phyloP scores from a whole-genome alignment of 2,797 vertebrate species.

The Bryconaethiops microstoma region DNA sequence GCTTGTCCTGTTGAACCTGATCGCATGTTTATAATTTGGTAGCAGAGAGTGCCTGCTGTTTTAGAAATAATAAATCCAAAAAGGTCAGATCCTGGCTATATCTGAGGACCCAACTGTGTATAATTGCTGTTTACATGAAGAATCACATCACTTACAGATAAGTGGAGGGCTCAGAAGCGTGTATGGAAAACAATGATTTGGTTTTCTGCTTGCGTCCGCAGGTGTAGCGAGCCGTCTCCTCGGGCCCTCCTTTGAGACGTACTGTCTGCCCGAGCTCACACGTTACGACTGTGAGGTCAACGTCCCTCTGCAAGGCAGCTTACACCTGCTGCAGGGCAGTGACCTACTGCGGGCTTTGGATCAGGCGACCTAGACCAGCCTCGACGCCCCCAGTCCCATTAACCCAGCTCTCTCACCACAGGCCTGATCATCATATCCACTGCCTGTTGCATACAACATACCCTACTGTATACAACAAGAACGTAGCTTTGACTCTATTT shows the following conservation, averaged over 20 bases:
- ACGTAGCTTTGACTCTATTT: constrained; percentile 70
- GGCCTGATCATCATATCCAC: constrained; percentile 30
- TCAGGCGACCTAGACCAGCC: constrained; percentile 69
- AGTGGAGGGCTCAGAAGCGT: background rate
- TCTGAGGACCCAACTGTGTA: background rate
- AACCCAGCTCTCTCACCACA: constrained; percentile 2
- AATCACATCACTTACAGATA: background rate
- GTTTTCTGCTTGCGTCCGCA: constrained; percentile 58
- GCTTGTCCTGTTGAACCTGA: constrained; percentile 26
- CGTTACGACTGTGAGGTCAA: constrained; percentile 99
- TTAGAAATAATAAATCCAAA: background rate
- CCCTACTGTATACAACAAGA: constrained; percentile 43
- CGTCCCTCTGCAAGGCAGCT: constrained; percentile 87
- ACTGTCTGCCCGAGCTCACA: constrained; percentile 91
- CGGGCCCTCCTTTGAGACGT: constrained; percentile 84
- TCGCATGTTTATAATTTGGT: background rate
- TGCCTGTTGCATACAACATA: constrained; percentile 39
- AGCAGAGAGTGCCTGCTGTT: background rate
- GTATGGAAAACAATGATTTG: constrained; percentile 14
- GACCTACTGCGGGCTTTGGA: constrained; percentile 95
- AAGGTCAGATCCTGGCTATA: background rate
- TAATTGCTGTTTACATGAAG: constrained; percentile 1
- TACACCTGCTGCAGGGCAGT: constrained; percentile 92
- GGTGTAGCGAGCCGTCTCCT: constrained; percentile 88
- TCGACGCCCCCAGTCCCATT: background rate